Base-by-base conservation (phyloP, 1,140 invertebrate species). In the Dreissena rostriformis region DNA sequence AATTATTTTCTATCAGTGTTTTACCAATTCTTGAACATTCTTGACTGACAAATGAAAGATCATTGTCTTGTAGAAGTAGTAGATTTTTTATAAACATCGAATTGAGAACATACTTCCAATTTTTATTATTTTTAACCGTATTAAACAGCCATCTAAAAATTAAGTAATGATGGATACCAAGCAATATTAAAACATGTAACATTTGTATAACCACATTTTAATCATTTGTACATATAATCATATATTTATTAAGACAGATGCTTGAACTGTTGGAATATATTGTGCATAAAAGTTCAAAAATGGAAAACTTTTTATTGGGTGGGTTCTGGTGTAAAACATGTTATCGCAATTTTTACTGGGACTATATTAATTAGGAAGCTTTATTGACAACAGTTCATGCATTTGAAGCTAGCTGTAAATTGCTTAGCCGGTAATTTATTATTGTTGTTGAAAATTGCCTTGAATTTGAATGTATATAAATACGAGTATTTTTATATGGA, bases 401-500 rank as follows among this genome's bases (percentile, higher is more conserved):
- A 52, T 78, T 66, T 68, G 67, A 61, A 74, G 75, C 76, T 75
- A n/a, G 68, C 52, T 26, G 51, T 61, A 63, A 67, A n/a, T 79
- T 52, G 72, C 68, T 65, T 85, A 82, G 11, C 63, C 67, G 28
- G 12, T 53, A 70, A 70, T 55, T 79, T 79, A 70, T 70, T 79
- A 68, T 51, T 68, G 65, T 53, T 79, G 75, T 77, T 77, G 75
- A 79, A 79, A 26, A 68, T 68, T 79, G 77, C 77, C 77, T 79
- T 79, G 66, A 79, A 67, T 39, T 77, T 65, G 68, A 79, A n/a
- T 77, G 66, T 76, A 73, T 70, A 82, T 82, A 79, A 63, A 75
- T 52, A 65, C 61, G 77, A 57, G 70, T 76, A 77, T 81, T 85
- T 73, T 84, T 84, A 73, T 76, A 78, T 76, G 82, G 68, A 86